These are phyloP conservation scores for Lasioglossum morio DNA, from an alignment of 2,888 invertebrate genomes.

Conservation along the genomic window DNA sequence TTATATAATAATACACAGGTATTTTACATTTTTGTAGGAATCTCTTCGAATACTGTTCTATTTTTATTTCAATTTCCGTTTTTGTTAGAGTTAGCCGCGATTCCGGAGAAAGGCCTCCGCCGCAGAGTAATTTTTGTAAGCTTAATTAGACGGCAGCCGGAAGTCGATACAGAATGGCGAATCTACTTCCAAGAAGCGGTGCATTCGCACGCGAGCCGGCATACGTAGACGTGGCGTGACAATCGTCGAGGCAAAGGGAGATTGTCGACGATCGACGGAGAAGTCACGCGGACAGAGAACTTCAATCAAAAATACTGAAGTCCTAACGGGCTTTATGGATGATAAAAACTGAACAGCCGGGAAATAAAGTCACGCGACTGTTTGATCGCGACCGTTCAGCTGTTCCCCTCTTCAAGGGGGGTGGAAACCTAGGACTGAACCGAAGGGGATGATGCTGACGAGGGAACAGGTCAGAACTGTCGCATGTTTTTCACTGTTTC, in stretches of 20 bases:
- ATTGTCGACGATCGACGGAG: slow-evolving; percentile 57
- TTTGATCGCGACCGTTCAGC: slow-evolving; percentile 42
- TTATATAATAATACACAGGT: too few species aligned
- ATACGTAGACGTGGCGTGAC: slow-evolving; percentile 61
- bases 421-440: not conserved
- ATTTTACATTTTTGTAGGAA: too few species aligned
- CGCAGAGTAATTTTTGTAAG: slow-evolving; percentile 47
- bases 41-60: too few species aligned
- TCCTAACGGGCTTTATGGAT: slow-evolving; percentile 61
- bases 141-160: slow-evolving; percentile 56
- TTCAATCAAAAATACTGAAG: slow-evolving; percentile 66
- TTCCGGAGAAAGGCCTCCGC: not conserved
- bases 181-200: slow-evolving; percentile 67
- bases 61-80: too few species aligned
- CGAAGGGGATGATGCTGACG: not conserved
- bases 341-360: slow-evolving; percentile 63
- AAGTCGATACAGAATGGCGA: slow-evolving; percentile 60
- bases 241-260: slow-evolving; percentile 34
- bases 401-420: not conserved
- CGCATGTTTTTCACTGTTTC: not conserved
- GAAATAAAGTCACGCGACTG: slow-evolving; percentile 68
- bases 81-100: not conserved
- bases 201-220: slow-evolving; percentile 57
- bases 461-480: not conserved
- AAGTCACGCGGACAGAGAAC: slow-evolving; percentile 61